Base-by-base conservation (phyloP, 2,888 invertebrate genomes). In the Willowsia nigromaculata region DNA sequence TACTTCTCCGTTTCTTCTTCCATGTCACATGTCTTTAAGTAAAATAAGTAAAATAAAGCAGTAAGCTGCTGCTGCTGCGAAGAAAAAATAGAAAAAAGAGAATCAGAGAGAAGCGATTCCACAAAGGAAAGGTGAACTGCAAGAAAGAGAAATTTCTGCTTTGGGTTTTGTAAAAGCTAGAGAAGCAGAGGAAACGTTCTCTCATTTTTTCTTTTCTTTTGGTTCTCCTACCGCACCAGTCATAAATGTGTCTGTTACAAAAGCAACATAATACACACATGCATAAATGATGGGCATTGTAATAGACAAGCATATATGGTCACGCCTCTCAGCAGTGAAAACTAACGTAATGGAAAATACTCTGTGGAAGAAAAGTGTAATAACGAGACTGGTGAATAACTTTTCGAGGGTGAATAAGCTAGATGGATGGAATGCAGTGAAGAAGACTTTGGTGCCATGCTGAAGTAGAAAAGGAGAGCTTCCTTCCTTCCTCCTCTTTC, bases 231-330 rank as follows among this genome's bases (percentile, higher is more conserved):
- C 62, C 62, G 1, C 40, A 71, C 40, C 40, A 76, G 76, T 76
- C 76, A 76, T 78, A 78, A 78, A 78, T 78, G 78, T 78, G 78
- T 78, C 78, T 50, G 78, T 53, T 76, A 50, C 50, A 78, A 56
- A 74, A 43, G 74, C 47, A 74, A 27, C 74, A 50, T 56, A 30
- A 11, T 53, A 78, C 33, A 56, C 40, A 56, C 78, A 78, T 78
- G 56, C 56, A 56, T 78, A 78, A 78, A 78, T 78, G 78, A 74
- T 74, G 56, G 25, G n/a, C 18, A 53, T 53, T 78, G 78, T 18
- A 56, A 30, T 56, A 78, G 78, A 37, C 78, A 78, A 22, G 78
- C 27, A 78, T 33, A 56, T 18, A 68, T 37, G 56, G 27, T 56
- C 25, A 56, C 27, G 56, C 25, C 56, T 56, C 15, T n/a, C n/a